phyloP scores from a whole-genome alignment of 2,888 invertebrate genomes.

The Atethmia centrago region DNA sequence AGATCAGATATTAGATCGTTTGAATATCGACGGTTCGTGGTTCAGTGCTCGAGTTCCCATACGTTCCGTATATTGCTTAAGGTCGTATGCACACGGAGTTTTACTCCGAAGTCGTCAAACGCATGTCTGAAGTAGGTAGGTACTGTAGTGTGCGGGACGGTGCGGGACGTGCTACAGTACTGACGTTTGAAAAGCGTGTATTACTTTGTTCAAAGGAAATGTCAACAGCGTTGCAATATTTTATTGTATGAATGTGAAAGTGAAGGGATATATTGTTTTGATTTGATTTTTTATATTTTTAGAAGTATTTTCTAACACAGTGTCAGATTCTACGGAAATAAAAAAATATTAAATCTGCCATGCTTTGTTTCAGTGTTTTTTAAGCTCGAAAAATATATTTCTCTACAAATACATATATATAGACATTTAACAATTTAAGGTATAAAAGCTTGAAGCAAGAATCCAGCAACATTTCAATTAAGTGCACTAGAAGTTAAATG shows the following conservation, averaged over 20 bases:
- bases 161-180: no score
- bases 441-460: not conserved
- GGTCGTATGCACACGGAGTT: slow-evolving; percentile 18
- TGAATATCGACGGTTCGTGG: slow-evolving; percentile 17
- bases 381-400: not conserved
- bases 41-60: slow-evolving; percentile 2
- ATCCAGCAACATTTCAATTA: not conserved
- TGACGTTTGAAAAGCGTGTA: slow-evolving; percentile 1
- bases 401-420: no score
- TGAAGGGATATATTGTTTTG: not conserved
- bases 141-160: no score
- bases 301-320: not conserved
- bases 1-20: slow-evolving; percentile 20
- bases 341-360: no score
- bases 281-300: not conserved
- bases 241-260: not conserved
- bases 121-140: not conserved
- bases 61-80: slow-evolving; percentile 15
- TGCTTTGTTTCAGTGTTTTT: not conserved
- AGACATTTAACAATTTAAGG: no score
- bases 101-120: not conserved
- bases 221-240: not conserved
- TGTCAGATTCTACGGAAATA: not conserved
- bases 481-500: slow-evolving; percentile 8
- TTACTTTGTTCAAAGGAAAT: slow-evolving; percentile 26